A percentile compares a stretch with the other conserved stretches of the same genome.
Conservation (phyloP, 2,113 vertebrate genomes). For the Eclectus roratus region DNA sequence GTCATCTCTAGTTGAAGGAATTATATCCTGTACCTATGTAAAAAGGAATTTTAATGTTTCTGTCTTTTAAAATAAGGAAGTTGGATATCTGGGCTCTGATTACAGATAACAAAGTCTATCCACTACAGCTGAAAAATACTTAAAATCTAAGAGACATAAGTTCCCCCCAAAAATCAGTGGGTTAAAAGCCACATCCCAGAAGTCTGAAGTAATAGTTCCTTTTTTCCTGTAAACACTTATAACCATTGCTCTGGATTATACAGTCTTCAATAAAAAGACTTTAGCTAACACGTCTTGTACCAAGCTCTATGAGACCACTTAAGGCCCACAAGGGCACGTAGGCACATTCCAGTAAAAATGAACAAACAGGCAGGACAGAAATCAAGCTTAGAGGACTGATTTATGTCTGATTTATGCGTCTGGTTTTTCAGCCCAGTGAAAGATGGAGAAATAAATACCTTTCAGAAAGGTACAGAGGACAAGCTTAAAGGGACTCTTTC, state of each 20-base stretch:
- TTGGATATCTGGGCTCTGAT: background rate
- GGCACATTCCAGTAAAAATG: background rate
- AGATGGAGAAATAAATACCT: background rate
- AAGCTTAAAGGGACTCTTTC: background rate
- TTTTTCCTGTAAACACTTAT: background rate
- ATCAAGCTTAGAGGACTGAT: fast-evolving
- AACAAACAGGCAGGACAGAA: background rate
- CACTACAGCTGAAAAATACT: background rate
- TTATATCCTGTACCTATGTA: background rate
- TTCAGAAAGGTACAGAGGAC: background rate
- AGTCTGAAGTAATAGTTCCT: background rate
- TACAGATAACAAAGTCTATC: background rate
- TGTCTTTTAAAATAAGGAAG: background rate
- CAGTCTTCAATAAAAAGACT: background rate
- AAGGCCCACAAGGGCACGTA: background rate
- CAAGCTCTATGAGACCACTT: background rate
- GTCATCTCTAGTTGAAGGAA: background rate
- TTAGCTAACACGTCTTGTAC: background rate
- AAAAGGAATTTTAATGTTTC: background rate
- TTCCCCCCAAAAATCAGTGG: background rate
- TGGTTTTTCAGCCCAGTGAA: background rate
- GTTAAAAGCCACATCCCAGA: background rate
- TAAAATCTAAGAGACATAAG: background rate
- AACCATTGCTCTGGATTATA: background rate
- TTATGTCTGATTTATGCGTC: background rate